Conservation (phyloP, 1,140 invertebrate genomes). For the Bilobella aurantiaca region DNA sequence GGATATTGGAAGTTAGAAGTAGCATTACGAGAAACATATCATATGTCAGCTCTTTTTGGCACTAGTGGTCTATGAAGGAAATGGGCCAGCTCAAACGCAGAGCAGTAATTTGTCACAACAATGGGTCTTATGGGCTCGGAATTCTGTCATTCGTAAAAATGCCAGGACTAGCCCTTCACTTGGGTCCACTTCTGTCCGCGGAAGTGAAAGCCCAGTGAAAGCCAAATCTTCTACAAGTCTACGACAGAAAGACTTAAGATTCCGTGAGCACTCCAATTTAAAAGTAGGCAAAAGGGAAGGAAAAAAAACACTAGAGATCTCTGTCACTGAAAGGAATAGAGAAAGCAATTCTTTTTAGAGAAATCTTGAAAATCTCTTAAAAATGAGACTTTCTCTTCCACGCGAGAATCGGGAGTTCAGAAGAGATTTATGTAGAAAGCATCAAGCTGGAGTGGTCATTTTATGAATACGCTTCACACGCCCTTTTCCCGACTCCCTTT, state of each 20-base stretch:
- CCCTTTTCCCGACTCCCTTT: background rate
- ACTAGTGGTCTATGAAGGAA: slow-evolving; percentile 17
- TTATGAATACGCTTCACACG: slow-evolving; percentile 25
- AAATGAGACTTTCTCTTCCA: background rate
- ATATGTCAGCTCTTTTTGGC: slow-evolving; percentile 29
- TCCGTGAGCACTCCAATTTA: background rate
- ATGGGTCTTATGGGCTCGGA: background rate
- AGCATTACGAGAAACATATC: slow-evolving; percentile 26
- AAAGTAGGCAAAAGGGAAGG: background rate
- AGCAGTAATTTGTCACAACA: slow-evolving; percentile 29
- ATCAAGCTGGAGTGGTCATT: slow-evolving; percentile 16
- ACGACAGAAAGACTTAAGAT: background rate
- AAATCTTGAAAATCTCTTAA: background rate
- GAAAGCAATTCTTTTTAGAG: background rate
- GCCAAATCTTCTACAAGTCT: background rate
- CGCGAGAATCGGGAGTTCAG: no score
- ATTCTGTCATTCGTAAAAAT: background rate
- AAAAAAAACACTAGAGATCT: background rate
- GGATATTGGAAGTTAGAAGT: slow-evolving; percentile 20
- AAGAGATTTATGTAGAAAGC: background rate
- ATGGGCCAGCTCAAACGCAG: slow-evolving; percentile 12
- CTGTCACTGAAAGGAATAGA: background rate
- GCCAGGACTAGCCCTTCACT: background rate
- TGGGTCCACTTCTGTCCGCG: background rate
- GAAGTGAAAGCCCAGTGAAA: background rate